Conservation (phyloP, 2,113 vertebrate species). For the Zootoca vivipara region DNA sequence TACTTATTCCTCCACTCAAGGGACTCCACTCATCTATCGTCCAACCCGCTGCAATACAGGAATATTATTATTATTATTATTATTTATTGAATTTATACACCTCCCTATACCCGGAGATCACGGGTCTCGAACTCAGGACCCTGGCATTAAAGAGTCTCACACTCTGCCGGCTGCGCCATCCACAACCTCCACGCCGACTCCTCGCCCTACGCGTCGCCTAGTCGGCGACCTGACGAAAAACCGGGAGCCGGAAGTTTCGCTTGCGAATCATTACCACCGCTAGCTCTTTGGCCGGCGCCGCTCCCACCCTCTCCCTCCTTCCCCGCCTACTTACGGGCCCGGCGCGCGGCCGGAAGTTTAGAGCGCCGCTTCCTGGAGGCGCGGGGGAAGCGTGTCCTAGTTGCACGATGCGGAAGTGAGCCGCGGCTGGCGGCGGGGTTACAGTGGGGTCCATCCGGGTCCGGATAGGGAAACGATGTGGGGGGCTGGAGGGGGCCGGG, state of each 20-base stretch:
- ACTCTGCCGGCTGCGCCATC: no score
- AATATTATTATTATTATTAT: neutral
- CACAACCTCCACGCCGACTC: no score
- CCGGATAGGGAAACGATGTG: neutral
- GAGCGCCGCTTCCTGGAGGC: neutral
- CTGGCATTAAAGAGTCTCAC: no score
- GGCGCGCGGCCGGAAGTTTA: constrained; percentile 29
- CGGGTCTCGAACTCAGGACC: no score
- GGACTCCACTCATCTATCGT: no score
- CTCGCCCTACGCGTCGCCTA: neutral
- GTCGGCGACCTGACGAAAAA: neutral
- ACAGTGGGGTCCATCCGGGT: constrained; percentile 16
- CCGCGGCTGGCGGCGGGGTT: neutral
- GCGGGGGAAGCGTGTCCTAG: neutral
- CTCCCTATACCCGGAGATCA: no score
- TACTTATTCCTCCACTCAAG: no score
- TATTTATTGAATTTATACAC: no score
- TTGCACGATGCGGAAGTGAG: constrained; percentile 65
- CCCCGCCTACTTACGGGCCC: no score
- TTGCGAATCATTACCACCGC: neutral
- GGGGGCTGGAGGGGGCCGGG: neutral
- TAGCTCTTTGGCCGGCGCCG: neutral
- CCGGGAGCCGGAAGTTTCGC: neutral
- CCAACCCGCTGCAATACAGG: no score
- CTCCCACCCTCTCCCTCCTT: neutral